These are phyloP conservation scores for Plagiodera versicolora DNA, from an alignment of 2,888 invertebrate species.

Conservation along the genomic window DNA sequence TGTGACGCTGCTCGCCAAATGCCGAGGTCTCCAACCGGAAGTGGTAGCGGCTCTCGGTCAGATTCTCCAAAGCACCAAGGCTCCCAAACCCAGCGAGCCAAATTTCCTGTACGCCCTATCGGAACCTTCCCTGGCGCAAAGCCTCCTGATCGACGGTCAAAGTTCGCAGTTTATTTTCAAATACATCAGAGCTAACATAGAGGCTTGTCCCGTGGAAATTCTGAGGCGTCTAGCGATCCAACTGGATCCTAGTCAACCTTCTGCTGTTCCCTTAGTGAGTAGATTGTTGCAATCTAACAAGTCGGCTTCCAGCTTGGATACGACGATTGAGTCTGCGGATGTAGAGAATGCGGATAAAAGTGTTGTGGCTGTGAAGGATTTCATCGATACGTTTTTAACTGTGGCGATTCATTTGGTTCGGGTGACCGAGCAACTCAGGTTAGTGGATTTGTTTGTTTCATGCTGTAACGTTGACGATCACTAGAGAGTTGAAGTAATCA, in stretches of 20 bases:
- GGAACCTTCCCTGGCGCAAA: slow-evolving; percentile 51
- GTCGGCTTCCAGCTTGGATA: slow-evolving; percentile 56
- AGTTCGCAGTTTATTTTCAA: slow-evolving; percentile 47
- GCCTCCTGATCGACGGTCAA: slow-evolving; percentile 47
- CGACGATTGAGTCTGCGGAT: slow-evolving; percentile 58
- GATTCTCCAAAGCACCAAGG: slow-evolving; percentile 50
- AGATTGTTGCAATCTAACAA: slow-evolving; percentile 47
- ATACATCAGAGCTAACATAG: slow-evolving; percentile 46
- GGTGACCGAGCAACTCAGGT: slow-evolving; percentile 47
- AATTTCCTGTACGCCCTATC: slow-evolving; percentile 50
- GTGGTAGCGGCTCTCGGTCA: slow-evolving; percentile 61
- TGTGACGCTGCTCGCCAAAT: slow-evolving; percentile 55
- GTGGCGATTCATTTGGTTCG: slow-evolving; percentile 55
- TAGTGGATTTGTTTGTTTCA: slow-evolving; percentile 26
- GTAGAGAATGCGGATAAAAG: slow-evolving; percentile 46
- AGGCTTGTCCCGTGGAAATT: slow-evolving; percentile 45
- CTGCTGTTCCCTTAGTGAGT: slow-evolving; percentile 55
- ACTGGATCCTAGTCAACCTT: slow-evolving; percentile 65
- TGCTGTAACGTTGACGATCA: too few species aligned
- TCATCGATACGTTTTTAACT: slow-evolving; percentile 58
- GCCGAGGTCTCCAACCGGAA: slow-evolving; percentile 60
- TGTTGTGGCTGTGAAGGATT: slow-evolving; percentile 51
- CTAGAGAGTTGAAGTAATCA: too few species aligned
- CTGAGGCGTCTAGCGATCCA: slow-evolving; percentile 58
- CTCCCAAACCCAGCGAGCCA: slow-evolving; percentile 43